A percentile compares a stretch with the other conserved stretches of the same genome.
phyloP scores from a whole-genome alignment of 2,113 vertebrate species.

The Oceanites oceanicus region DNA sequence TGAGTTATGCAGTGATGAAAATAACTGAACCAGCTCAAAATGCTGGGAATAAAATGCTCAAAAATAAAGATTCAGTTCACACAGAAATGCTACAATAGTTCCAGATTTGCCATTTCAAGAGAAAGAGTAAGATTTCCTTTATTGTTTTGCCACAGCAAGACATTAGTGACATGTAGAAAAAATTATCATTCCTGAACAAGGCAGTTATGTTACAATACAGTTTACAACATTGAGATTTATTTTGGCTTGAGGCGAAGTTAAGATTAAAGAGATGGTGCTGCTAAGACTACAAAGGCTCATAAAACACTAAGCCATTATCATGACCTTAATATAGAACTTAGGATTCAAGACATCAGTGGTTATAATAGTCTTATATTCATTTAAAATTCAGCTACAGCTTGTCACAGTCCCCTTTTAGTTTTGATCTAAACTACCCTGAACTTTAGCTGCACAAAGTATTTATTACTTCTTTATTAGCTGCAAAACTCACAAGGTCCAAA shows the following conservation, averaged over 20 bases:
- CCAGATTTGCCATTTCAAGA: slow-evolving; percentile 21
- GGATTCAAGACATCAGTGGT: slow-evolving; percentile 74
- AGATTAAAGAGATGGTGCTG: slow-evolving; percentile 75
- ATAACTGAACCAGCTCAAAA: background rate
- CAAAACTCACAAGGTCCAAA: slow-evolving; percentile 56
- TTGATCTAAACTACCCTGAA: slow-evolving; percentile 63
- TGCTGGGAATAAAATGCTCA: background rate
- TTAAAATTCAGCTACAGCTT: slow-evolving; percentile 76
- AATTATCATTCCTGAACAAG: slow-evolving; percentile 71
- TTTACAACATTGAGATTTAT: slow-evolving; percentile 78
- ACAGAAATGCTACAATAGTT: background rate
- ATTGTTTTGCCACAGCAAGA: slow-evolving; percentile 53
- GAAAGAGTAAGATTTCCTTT: background rate
- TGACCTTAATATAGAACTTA: slow-evolving; percentile 77
- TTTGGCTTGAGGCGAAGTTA: slow-evolving; percentile 76
- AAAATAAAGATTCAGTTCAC: slow-evolving; percentile 11
- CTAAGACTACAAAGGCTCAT: slow-evolving; percentile 68
- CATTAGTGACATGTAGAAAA: slow-evolving; percentile 72
- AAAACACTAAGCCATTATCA: slow-evolving; percentile 78
- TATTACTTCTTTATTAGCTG: slow-evolving; percentile 63
- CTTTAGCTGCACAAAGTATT: slow-evolving; percentile 48
- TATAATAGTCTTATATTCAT: slow-evolving; percentile 65
- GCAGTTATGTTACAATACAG: slow-evolving; percentile 73
- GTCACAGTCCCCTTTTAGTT: slow-evolving; percentile 52
- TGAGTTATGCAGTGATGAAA: background rate